A percentile compares a stretch with the other conserved stretches of the same genome.
Evolutionary conservation across 2,797 vertebrate species (phyloP).

Genomic region (Coregonus ussuriensis): DNA sequence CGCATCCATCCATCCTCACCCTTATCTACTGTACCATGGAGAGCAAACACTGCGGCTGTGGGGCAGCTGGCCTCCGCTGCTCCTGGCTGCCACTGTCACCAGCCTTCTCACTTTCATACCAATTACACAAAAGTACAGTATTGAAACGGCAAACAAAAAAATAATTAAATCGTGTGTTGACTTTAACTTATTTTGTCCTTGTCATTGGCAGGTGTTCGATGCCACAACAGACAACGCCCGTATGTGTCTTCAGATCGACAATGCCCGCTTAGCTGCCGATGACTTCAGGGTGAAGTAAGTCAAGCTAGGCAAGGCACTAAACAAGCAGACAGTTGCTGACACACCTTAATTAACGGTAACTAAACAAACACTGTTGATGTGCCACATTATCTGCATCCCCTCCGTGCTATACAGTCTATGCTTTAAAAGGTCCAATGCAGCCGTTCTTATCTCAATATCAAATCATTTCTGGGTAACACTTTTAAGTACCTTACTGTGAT

Average conservation of each 20-base stretch:
- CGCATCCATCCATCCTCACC: slow-evolving; percentile 34
- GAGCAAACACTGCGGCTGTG: slow-evolving; percentile 52
- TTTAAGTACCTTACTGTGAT: too few relatives aligned
- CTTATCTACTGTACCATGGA: slow-evolving; percentile 55
- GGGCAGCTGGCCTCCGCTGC: slow-evolving; percentile 19
- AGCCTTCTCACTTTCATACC: not conserved
- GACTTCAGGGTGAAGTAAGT: slow-evolving; percentile 95
- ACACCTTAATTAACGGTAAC: not conserved
- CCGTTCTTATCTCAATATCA: too few relatives aligned
- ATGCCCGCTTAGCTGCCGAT: slow-evolving; percentile 91
- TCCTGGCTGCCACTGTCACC: slow-evolving; percentile 1
- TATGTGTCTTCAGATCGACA: slow-evolving; percentile 90
- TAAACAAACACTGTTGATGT: too few relatives aligned
- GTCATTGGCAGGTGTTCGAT: slow-evolving; percentile 81
- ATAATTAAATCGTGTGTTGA: not conserved
- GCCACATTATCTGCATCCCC: too few relatives aligned
- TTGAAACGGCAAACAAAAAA: not conserved
- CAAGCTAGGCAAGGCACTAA: not conserved
- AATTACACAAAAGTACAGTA: not conserved
- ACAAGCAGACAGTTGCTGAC: not conserved
- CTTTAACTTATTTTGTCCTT: slow-evolving; percentile 8
- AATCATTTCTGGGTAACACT: too few relatives aligned
- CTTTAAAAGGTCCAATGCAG: too few relatives aligned
- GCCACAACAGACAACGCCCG: slow-evolving; percentile 85
- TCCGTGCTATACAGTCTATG: too few relatives aligned